Evolutionary conservation across 2,888 invertebrate genomes (phyloP).

Genomic region (Teleiodes luculella): DNA sequence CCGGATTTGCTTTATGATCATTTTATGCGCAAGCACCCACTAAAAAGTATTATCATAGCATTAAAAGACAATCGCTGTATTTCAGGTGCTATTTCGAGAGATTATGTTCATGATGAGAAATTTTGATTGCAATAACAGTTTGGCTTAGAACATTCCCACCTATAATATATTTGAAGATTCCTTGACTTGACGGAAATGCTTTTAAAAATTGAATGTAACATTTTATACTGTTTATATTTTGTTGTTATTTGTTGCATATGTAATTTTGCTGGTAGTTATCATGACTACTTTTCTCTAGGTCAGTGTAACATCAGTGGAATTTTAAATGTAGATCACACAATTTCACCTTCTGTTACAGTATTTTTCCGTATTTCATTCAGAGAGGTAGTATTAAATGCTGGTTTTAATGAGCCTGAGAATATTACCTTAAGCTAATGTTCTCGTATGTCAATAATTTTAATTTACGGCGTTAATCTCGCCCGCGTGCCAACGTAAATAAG

Average conservation of each 20-base stretch:
- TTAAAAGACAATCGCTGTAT: neutral
- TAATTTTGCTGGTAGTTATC: too few species aligned
- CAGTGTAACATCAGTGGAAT: neutral
- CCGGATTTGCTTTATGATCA: neutral
- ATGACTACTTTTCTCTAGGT: constrained; percentile 6
- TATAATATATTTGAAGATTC: too few species aligned
- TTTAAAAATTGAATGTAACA: too few species aligned
- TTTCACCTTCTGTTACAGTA: neutral
- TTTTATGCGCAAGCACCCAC: neutral
- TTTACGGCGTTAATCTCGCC: constrained; percentile 1
- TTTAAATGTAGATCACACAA: neutral
- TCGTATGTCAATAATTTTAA: constrained; percentile 10
- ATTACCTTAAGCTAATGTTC: constrained; percentile 6
- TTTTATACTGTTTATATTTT: too few species aligned
- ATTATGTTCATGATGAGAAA: neutral
- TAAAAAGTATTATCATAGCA: neutral
- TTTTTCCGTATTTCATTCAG: neutral
- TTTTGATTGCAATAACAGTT: too few species aligned
- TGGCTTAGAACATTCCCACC: too few species aligned
- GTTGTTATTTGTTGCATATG: too few species aligned
- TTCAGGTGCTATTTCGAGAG: neutral
- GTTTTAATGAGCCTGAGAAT: neutral
- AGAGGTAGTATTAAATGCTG: neutral
- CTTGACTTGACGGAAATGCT: too few species aligned
- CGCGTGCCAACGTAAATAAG: constrained; percentile 21